These are phyloP conservation scores for Ormyrus labotus DNA, from an alignment of 2,888 invertebrate species.

Conservation along the genomic window DNA sequence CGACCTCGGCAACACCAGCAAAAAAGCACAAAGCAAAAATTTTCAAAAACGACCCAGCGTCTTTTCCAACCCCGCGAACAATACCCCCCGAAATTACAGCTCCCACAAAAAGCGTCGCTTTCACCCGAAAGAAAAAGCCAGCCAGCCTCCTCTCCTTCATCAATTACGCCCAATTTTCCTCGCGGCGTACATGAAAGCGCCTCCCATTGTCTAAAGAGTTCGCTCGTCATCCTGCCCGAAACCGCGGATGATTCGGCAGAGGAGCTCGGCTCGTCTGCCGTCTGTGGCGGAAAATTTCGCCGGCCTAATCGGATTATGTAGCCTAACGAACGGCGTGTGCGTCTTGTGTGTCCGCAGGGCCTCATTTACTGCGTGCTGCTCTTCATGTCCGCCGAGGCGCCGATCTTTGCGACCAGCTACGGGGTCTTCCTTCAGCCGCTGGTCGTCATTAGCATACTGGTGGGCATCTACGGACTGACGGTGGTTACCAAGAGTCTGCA, in stretches of 20 bases:
- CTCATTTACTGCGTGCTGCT: conserved; percentile 66
- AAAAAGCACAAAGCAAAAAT: too few relatives aligned
- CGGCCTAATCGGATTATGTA: conserved; percentile 45
- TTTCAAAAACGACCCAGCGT: too few relatives aligned
- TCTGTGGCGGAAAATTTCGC: conserved; percentile 18
- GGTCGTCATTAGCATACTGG: conserved; percentile 81
- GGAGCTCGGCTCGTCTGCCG: not conserved
- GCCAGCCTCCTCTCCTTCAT: too few relatives aligned
- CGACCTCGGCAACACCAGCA: too few relatives aligned
- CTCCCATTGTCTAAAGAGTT: conserved; percentile 44
- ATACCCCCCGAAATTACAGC: too few relatives aligned
- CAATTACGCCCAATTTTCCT: conserved; percentile 20
- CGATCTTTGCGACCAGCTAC: conserved; percentile 62
- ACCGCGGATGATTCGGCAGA: conserved; percentile 32
- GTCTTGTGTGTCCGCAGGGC: conserved; percentile 61
- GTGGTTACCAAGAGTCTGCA: conserved; percentile 80
- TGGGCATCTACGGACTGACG: conserved; percentile 83
- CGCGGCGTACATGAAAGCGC: not conserved
- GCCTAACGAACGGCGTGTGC: conserved; percentile 31
- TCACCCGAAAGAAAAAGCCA: not conserved
- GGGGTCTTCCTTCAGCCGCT: conserved; percentile 81
- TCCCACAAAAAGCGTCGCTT: not conserved
- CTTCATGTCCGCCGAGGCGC: conserved; percentile 68
- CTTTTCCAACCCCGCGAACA: too few relatives aligned
- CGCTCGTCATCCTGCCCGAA: not conserved